These are phyloP conservation scores for Ascaphus truei DNA, from an alignment of 2,113 vertebrate genomes.

Conservation along the genomic window DNA sequence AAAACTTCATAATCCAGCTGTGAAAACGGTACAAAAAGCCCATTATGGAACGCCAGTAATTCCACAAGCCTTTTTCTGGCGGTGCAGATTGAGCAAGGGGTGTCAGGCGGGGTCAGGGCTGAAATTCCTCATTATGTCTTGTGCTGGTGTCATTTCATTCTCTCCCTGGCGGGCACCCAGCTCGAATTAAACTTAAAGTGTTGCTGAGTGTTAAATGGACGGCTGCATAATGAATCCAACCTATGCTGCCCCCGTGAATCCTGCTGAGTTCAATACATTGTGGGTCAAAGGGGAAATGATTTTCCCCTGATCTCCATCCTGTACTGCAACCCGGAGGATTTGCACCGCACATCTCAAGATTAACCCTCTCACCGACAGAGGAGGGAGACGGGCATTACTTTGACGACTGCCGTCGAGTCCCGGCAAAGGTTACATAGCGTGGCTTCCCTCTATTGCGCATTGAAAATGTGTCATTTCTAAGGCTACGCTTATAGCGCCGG, in stretches of 20 bases:
- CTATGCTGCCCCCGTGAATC: not conserved
- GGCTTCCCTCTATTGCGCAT: too few species aligned
- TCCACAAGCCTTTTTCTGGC: not conserved
- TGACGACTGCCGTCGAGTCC: too few species aligned
- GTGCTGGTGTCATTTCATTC: not conserved
- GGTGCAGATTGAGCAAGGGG: not conserved
- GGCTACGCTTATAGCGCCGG: too few species aligned
- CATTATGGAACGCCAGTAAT: not conserved
- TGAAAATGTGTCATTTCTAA: too few species aligned
- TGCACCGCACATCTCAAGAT: not conserved
- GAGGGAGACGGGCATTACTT: constrained; percentile 46
- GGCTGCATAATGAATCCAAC: constrained; percentile 6
- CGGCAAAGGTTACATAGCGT: too few species aligned
- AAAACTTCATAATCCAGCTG: not conserved
- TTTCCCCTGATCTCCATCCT: not conserved
- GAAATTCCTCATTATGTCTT: constrained; percentile 10
- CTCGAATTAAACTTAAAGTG: not conserved
- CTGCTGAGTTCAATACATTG: not conserved
- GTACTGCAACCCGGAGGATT: not conserved
- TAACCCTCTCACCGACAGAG: not conserved
- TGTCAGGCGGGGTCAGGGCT: not conserved
- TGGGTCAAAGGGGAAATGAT: not conserved
- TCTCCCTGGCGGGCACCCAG: not conserved
- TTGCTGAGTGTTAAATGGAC: constrained; percentile 4
- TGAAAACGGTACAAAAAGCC: too few species aligned